A percentile compares a stretch with the other conserved stretches of the same genome.
Evolutionary conservation across 2,888 invertebrate species (phyloP).

Genomic region (Conomelus anceps): DNA sequence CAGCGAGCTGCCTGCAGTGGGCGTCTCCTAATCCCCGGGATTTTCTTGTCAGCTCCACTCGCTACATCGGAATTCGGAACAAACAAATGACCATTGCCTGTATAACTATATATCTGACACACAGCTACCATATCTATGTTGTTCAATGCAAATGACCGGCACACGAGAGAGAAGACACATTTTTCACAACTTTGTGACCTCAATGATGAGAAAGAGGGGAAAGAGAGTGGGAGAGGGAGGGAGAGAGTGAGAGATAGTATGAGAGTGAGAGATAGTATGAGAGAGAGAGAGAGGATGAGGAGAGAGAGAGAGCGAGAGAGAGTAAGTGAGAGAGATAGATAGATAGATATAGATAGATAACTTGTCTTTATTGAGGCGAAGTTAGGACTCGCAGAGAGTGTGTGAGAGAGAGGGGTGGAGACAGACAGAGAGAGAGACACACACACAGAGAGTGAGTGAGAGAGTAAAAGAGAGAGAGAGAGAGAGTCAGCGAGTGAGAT

Average conservation of each 20-base stretch:
- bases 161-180: background rate
- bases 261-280: too few species aligned
- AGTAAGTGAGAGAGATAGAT: too few species aligned
- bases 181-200: background rate
- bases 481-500: background rate
- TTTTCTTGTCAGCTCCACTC: background rate
- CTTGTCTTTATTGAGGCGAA: too few species aligned
- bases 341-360: background rate
- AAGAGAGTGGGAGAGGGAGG: background rate
- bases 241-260: background rate
- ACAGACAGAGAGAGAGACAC: background rate
- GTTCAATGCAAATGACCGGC: background rate
- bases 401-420: too few species aligned
- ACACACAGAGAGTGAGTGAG: background rate
- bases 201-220: background rate
- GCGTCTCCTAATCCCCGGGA: background rate
- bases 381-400: too few species aligned
- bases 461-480: background rate
- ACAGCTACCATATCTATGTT: background rate
- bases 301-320: too few species aligned
- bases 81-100: background rate
- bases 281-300: too few species aligned
- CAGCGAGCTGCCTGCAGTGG: background rate
- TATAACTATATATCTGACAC: background rate
- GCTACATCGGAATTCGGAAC: background rate